Percentiles rank a stretch among this genome's conserved stretches.
Evolutionary conservation across 64 coral and sea anemone genomes (phyloP).

Genomic region (Dendronephthya gigantea): DNA sequence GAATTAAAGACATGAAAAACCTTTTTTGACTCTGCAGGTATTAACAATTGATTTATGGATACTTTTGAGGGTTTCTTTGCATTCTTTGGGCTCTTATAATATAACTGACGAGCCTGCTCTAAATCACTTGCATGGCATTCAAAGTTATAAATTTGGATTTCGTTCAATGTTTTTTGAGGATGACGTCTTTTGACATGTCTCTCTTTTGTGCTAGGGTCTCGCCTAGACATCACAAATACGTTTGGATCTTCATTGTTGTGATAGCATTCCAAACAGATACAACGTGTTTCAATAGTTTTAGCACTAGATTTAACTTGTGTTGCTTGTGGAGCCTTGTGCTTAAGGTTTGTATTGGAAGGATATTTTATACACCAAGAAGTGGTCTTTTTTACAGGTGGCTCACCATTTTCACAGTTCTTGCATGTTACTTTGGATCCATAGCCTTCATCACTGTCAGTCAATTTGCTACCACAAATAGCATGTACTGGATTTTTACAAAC

Average conservation of each 20-base stretch:
- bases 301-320: too few relatives aligned
- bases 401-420: too few relatives aligned
- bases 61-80: not conserved
- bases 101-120: not conserved
- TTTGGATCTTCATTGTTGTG: not conserved
- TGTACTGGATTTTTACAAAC: not conserved
- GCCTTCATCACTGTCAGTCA: not conserved
- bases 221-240: not conserved
- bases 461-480: not conserved
- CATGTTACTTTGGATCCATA: not conserved
- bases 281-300: too few relatives aligned
- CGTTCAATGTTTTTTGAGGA: not conserved
- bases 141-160: too few relatives aligned
- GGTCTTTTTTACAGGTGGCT: too few relatives aligned
- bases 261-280: too few relatives aligned
- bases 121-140: too few relatives aligned
- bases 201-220: not conserved
- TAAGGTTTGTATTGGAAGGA: too few relatives aligned
- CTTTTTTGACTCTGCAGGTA: not conserved
- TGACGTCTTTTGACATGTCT: constrained; percentile 7
- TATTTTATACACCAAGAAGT: too few relatives aligned
- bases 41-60: not conserved
- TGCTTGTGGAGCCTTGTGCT: too few relatives aligned
- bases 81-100: not conserved
- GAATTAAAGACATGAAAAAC: not conserved